A percentile compares a stretch with the other conserved stretches of the same genome.
phyloP scores from a whole-genome alignment of 2,113 vertebrate species.

The Microcebus jonahi region DNA sequence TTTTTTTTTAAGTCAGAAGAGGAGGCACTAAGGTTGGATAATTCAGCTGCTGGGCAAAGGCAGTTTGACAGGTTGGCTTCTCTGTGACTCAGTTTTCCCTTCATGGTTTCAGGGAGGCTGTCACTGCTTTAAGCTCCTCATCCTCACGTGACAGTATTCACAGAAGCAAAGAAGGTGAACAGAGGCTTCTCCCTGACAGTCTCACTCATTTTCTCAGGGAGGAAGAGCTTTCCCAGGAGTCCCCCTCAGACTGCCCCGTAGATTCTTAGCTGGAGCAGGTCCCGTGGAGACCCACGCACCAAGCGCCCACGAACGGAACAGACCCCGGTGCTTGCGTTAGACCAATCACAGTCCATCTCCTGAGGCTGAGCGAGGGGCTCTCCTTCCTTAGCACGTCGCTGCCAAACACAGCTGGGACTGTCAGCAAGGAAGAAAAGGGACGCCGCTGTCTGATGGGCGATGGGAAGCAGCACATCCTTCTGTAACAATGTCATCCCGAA shows the following conservation, averaged over 20 bases:
- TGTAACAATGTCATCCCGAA: not conserved
- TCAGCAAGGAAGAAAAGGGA: not conserved
- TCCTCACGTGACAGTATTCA: not conserved
- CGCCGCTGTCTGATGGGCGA: not conserved
- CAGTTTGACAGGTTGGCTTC: not conserved
- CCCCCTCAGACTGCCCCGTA: not conserved
- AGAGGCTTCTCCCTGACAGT: not conserved
- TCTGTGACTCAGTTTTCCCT: not conserved
- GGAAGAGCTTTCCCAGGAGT: not conserved
- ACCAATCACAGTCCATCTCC: fast-evolving
- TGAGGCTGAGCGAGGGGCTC: not conserved
- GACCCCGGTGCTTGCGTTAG: not conserved
- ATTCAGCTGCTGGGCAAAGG: not conserved
- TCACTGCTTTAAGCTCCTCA: not conserved
- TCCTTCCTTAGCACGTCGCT: not conserved
- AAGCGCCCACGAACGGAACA: not conserved
- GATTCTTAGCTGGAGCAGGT: not conserved
- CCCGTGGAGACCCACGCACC: not conserved
- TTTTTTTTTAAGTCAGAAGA: not conserved
- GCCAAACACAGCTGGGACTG: not conserved
- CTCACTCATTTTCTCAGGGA: constrained; percentile 4
- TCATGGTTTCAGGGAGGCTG: not conserved
- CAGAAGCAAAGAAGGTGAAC: not conserved
- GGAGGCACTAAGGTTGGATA: not conserved
- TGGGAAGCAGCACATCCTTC: not conserved